phyloP scores from a whole-genome alignment of 92 coral and sea anemone species.

The Diadumene lineata region DNA sequence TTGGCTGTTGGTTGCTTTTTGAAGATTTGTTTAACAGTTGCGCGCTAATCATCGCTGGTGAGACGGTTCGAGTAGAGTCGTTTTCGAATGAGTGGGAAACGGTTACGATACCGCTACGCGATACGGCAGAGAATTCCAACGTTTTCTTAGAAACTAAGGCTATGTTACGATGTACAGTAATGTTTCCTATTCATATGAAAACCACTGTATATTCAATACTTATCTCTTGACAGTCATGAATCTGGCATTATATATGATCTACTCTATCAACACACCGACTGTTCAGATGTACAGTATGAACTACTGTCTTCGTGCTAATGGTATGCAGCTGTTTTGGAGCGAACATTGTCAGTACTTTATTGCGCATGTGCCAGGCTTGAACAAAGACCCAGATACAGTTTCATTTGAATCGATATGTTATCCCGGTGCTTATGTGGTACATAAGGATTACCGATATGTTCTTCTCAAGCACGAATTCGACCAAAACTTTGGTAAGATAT shows the following conservation, averaged over 20 bases:
- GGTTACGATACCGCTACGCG: no score
- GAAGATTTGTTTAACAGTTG: no score
- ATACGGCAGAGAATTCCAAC: no score
- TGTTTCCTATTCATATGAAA: no score
- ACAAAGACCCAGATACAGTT: slow-evolving; percentile 78
- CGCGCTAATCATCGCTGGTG: no score
- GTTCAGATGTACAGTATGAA: slow-evolving; percentile 57
- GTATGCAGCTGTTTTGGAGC: slow-evolving; percentile 51
- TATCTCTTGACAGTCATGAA: slow-evolving; percentile 69
- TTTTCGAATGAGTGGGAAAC: no score
- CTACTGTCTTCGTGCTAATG: slow-evolving; percentile 49
- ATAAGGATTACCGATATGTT: slow-evolving; percentile 55
- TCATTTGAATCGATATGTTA: slow-evolving; percentile 84
- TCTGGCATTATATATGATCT: slow-evolving; percentile 67
- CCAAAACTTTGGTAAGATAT: slow-evolving; percentile 58
- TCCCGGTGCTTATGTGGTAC: slow-evolving; percentile 70
- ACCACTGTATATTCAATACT: no score
- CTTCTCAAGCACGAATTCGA: slow-evolving; percentile 39
- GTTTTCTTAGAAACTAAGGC: no score
- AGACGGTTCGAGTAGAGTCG: no score
- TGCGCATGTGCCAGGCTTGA: slow-evolving; percentile 86
- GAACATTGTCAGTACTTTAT: slow-evolving; percentile 72
- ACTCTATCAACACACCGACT: slow-evolving; percentile 75
- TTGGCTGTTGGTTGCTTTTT: no score
- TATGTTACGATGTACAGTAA: no score